Base-by-base conservation (phyloP, 2,113 vertebrate species). In the Cygnus buccinator region DNA sequence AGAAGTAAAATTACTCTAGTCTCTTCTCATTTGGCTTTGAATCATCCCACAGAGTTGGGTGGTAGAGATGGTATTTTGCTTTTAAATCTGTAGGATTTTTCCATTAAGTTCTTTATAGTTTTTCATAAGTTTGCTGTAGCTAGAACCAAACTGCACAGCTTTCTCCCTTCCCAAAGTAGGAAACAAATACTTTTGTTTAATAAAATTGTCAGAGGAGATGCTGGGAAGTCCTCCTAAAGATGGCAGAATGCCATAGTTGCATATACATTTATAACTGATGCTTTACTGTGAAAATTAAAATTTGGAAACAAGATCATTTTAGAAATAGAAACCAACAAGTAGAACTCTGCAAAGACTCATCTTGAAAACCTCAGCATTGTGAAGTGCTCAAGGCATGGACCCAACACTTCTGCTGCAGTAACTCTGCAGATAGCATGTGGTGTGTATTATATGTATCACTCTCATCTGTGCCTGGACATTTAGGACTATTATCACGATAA, bases 401-500 rank as follows among this genome's bases (percentile, higher is more conserved):
- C 67, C 67, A 77, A 81, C 83, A 67, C 80, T 95, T 93, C 75
- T 90, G 78, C 81, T 13, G 4, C 1, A 68, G 74, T 54, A 82
- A 84, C 91, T 95, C 77, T 76, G 66, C 52, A 85, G 89, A 82
- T 79, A 94, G 58, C 87, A 65, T 73, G 81, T 35, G 78, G 84
- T 66, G 77, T 87, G 54, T 93, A 89, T 95, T 87, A 95, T 48
- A 22, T 48, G 77, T 57, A 92, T 70, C 35, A 43, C 19, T 89
- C 77, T 91, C 91, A 87, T 81, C 74, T 94, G 78, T 68, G 75
- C 58, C 71, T 73, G 63, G 77, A 44, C 58, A 63, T 94, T 95
- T 90, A 91, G 85, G 75, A 90, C 66, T 79, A 90, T 93, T 94
- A 92, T 89, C 94, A 87, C 70, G 87, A 95, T 70, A 95, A 94